Evolutionary conservation across 2,888 invertebrate genomes (phyloP), one percentile per base, ranked within the genome.

Genomic region (Galerucella pusilla): DNA sequence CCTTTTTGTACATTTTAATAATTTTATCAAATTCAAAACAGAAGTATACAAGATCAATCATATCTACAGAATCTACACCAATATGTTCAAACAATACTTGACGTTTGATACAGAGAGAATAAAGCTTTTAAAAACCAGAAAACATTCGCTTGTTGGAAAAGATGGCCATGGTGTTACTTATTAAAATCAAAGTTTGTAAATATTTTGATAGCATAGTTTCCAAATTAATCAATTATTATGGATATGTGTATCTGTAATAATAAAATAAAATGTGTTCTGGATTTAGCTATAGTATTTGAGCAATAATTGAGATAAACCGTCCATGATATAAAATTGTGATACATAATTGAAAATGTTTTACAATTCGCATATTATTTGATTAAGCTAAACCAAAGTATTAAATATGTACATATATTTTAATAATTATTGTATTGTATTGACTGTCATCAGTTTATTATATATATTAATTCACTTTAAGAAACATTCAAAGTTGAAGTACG

Each of bases 301-400:
- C 45, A 61, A 65, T 71, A 52, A 71, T 49, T 25, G 60, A 28
- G 28, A 61, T 35, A 16, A 70, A 64, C 71, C 71, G 71, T 71
- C 71, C 71, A 71, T 65, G 71, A 71, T 54, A 54, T 71, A 71
- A 71, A 71, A 70, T 63, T 71, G 71, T 71, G 71, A 71, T 71
- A 71, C 54, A 65, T 57, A 57, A n/a, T 54, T 42, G 64, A 54
- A 69, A 71, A 60, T 14, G 59, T 60, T 69, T 65, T 71, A 64
- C 54, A 57, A 45, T 28, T 71, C 45, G 63, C 49, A 52, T 45
- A 61, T 63, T 28, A 49, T 59, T 63, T 52, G 20, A 61, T 69
- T 75, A 45, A 68, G 57, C 71, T 72, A 66, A 69, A 75, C 75
- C 75, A 75, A 75, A 75, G 75, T 75, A 72, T 68, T 73, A 46